These are phyloP conservation scores for Rhynchomys soricoides DNA, from an alignment of 2,113 vertebrate genomes.

Conservation along the genomic window DNA sequence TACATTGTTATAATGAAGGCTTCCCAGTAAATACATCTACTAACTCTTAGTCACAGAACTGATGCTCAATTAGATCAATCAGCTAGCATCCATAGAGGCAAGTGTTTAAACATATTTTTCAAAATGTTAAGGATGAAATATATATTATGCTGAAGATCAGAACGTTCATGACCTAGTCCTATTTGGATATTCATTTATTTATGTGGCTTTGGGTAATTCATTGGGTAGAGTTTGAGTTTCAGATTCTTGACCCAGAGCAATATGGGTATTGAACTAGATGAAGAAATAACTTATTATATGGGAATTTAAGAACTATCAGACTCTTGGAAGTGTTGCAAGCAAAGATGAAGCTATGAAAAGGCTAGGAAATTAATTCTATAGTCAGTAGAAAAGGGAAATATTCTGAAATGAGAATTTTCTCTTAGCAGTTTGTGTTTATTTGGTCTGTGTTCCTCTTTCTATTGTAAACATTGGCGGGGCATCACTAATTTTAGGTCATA, in stretches of 20 bases:
- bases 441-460: background rate
- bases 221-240: background rate
- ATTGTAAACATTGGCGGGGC: background rate
- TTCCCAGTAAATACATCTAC: constrained; percentile 48
- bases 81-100: background rate
- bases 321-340: background rate
- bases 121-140: background rate
- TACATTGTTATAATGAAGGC: background rate
- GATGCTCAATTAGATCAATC: background rate
- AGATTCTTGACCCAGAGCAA: constrained; percentile 6
- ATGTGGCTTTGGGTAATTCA: background rate
- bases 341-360: background rate
- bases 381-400: background rate
- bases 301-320: background rate
- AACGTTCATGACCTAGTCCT: background rate
- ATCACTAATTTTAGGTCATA: background rate
- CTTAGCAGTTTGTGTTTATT: background rate
- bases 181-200: background rate
- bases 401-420: background rate
- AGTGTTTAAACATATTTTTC: background rate
- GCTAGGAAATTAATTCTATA: background rate
- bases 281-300: background rate
- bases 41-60: constrained; percentile 28
- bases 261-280: background rate
- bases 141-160: background rate